Evolutionary conservation across 2,888 invertebrate species (phyloP), one percentile per base, ranked within the genome.

Genomic region (Myopa tessellatipennis): DNA sequence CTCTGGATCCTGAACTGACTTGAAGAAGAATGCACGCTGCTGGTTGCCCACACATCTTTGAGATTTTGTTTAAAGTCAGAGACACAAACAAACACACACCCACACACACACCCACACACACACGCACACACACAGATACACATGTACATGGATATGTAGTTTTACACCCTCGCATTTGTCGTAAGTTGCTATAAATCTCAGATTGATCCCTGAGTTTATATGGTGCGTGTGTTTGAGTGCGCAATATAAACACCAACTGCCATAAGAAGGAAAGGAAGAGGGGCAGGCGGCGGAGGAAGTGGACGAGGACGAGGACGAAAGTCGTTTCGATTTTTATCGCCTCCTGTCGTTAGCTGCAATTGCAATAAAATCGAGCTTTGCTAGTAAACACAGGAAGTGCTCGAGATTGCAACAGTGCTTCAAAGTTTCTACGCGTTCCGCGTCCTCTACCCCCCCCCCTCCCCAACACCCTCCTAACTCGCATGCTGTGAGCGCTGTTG

Each of bases 291-390:
- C 4, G 36, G 34, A 8, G 45, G 7, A 45, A 14, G 65, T 65
- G 45, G 45, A 45, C 45, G 45, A 26, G 40, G 40, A 40, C 5
- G 40, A 40, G 45, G n/a, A 45, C 18, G 8, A 58, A 58, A 61
- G 34, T 14, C 45, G 45, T 63, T 26, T 38, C 61, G 26, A 18
- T 67, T 74, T 65, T 74, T 36, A 67, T 67, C 74, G 74, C 60
- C 55, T 52, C 40, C 68, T 74, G 74, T 74, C 67, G 40, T 58
- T 68, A 58, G 67, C 18, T 58, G 52, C 67, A 58, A 18, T 74
- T 74, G 74, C 55, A 52, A 74, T 74, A 68, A 74, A 74, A 67
- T 74, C 68, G 52, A 52, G 52, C 58, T 52, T 18, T 58, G 34
- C 55, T 12, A 34, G 14, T 10, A 61, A 40, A 50, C 63, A 36